These are phyloP conservation scores for Drosophila melanocephala DNA, from an alignment of 2,888 invertebrate genomes.

Conservation along the genomic window DNA sequence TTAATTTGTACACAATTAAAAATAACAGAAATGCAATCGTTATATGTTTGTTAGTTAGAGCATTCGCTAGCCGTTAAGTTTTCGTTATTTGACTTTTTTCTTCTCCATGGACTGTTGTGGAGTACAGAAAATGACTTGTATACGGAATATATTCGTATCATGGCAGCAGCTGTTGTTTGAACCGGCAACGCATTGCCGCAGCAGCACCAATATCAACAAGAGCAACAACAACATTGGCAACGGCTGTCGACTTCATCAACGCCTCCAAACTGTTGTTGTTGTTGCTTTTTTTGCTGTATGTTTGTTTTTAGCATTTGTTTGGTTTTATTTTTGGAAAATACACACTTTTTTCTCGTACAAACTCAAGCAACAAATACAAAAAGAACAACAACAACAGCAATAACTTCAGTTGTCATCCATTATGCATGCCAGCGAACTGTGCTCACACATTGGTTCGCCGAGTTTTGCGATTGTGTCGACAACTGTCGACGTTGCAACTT, in stretches of 20 bases:
- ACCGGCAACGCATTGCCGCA: conserved; percentile 43
- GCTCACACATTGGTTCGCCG: conserved; percentile 32
- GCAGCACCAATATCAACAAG: conserved; percentile 6
- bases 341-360: conserved; percentile 36
- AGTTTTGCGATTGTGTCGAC: conserved; percentile 41
- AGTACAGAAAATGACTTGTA: conserved; percentile 58
- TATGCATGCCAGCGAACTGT: conserved; percentile 64
- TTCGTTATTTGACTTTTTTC: conserved; percentile 33
- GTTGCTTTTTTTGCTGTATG: conserved; percentile 40
- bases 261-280: conserved; percentile 54
- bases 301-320: conserved; percentile 68
- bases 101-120: conserved; percentile 45
- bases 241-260: conserved; percentile 70
- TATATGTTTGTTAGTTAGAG: conserved; percentile 17
- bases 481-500: conserved; percentile 58
- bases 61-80: conserved; percentile 22
- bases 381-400: neutral
- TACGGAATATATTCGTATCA: conserved; percentile 54
- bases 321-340: conserved; percentile 43
- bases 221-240: conserved; percentile 26
- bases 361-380: conserved; percentile 30
- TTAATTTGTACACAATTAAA: neutral
- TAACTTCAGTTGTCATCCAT: conserved; percentile 52
- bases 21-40: neutral
- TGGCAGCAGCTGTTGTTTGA: conserved; percentile 67